phyloP scores from a whole-genome alignment of 2,797 vertebrate species.

The Poecilia gillii region DNA sequence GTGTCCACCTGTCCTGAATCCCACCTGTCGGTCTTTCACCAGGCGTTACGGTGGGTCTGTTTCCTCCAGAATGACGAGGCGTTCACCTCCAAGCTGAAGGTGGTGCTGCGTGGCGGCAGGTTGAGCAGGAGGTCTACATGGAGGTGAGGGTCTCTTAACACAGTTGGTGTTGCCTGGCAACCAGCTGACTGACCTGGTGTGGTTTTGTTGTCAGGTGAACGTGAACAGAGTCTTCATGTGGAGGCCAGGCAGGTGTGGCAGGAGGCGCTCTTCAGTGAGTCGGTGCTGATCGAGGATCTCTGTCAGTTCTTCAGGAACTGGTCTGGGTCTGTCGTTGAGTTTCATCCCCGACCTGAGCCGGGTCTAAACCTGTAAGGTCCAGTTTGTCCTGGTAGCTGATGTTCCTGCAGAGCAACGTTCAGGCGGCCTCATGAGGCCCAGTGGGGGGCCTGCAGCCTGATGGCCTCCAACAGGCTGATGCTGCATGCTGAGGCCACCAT shows the following conservation, averaged over 20 bases:
- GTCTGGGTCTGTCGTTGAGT: neutral
- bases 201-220: constrained; percentile 49
- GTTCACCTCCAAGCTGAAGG: constrained; percentile 76
- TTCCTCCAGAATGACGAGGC: constrained; percentile 66
- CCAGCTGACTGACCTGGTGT: neutral
- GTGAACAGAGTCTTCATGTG: constrained; percentile 59
- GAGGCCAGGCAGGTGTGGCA: constrained; percentile 28
- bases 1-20: neutral
- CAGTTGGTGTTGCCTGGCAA: neutral
- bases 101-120: constrained; percentile 60
- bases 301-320: neutral
- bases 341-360: neutral
- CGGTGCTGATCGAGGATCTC: neutral
- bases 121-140: constrained; percentile 14
- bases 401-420: constrained; percentile 67
- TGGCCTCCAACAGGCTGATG: constrained; percentile 60
- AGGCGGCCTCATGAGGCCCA: constrained; percentile 67
- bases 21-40: too few species aligned
- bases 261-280: constrained; percentile 50
- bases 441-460: constrained; percentile 74
- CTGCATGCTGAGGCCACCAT: constrained; percentile 48
- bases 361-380: too few species aligned
- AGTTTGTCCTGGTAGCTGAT: constrained; percentile 74
- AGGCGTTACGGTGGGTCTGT: neutral
- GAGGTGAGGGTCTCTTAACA: constrained; percentile 48